These are phyloP conservation scores for Calameuta pallipes DNA, from an alignment of 2,888 invertebrate genomes.

Conservation along the genomic window DNA sequence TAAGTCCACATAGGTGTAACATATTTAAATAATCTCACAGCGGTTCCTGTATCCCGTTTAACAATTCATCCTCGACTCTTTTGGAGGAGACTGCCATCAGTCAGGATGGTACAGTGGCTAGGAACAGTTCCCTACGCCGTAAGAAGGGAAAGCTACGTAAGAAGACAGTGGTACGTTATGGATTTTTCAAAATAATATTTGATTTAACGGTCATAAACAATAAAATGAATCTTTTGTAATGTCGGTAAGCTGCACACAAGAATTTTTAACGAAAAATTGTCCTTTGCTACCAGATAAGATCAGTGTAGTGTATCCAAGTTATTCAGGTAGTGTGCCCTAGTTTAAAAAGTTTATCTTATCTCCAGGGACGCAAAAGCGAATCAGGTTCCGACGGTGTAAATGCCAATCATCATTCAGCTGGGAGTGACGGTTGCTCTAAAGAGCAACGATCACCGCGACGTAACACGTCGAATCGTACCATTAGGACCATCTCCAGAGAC, in stretches of 20 bases:
- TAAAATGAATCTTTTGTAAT: too few relatives aligned
- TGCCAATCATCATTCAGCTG: conserved; percentile 53
- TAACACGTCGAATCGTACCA: conserved; percentile 31
- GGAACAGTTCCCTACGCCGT: conserved; percentile 65
- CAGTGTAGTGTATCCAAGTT: too few relatives aligned
- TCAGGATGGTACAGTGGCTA: conserved; percentile 58
- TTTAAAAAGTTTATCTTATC: neutral
- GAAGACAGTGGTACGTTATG: conserved; percentile 61
- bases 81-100: conserved; percentile 65
- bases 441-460: conserved; percentile 53
- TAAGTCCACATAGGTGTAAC: too few relatives aligned
- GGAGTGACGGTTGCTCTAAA: conserved; percentile 62
- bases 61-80: conserved; percentile 70
- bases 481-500: conserved; percentile 46
- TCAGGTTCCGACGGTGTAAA: conserved; percentile 71
- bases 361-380: conserved; percentile 69
- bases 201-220: too few relatives aligned
- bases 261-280: neutral
- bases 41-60: conserved; percentile 56
- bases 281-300: neutral
- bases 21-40: conserved; percentile 34
- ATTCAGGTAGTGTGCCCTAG: too few relatives aligned
- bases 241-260: neutral
- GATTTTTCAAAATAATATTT: too few relatives aligned
- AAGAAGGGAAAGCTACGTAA: conserved; percentile 66